Evolutionary conservation across 1,140 invertebrate species (phyloP), one percentile per base, ranked within the genome.

Genomic region (Steinernema khuongi): DNA sequence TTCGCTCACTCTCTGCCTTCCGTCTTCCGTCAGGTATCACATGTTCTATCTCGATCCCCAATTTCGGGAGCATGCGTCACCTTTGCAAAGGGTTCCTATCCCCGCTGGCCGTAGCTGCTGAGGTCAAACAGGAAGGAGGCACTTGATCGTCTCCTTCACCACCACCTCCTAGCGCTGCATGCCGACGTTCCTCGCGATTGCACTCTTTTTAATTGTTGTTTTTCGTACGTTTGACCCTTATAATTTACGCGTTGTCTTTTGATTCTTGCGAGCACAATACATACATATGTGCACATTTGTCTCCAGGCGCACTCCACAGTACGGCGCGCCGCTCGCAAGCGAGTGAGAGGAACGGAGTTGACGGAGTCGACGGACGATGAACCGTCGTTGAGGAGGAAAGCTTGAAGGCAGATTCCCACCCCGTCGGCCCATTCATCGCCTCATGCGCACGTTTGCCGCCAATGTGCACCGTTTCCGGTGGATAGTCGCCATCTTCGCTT

Each of bases 191-290:
- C n/a, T n/a, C n/a, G n/a, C n/a, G n/a, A n/a, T n/a, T n/a, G 36
- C 50, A 60, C 22, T 60, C 50, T 26, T 11, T 60, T 60, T 60
- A 60, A 60, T 60, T 60, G 50, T 60, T 60, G 50, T 60, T 60
- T 60, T 60, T 60, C 50, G 19, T 4, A 22, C 50, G 22, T 60
- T 60, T 60, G 50, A 60, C 50, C 50, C 50, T 60, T 60, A 60
- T 60, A 60, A 26, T 60, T 60, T 26, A 22, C 50, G 50, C 22
- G 50, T 60, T 11, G 11, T 60, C 50, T 11, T 60, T 60, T 22
- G 11, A 22, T 60, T 60, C 50, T 22, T 26, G 22, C 50, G 50
- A 22, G 26, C 26, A 26, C 50, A n/a, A 41, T n/a, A n/a, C n/a
- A 41, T 41, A 41, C n/a, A 7, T 41, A 60, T 60, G 14, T 60